Evolutionary conservation across 2,113 vertebrate species (phyloP).

Genomic region (Orientallactaga bullata): DNA sequence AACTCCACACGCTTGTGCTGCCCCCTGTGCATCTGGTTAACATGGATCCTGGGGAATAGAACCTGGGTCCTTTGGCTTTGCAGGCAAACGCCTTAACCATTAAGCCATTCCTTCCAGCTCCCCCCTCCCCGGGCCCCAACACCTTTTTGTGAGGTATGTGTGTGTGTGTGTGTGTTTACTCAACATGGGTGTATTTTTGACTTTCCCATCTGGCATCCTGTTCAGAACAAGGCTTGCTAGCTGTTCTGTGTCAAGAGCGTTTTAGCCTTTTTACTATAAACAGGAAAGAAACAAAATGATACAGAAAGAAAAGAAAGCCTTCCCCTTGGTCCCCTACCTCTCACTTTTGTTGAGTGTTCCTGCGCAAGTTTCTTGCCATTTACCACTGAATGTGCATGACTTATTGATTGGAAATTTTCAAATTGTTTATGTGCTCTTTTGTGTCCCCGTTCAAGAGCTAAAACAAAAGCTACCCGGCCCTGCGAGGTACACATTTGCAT

Average conservation of each 20-base stretch:
- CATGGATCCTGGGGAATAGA: too few relatives aligned
- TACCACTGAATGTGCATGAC: constrained; percentile 89
- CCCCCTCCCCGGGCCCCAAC: too few relatives aligned
- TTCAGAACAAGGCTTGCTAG: constrained; percentile 56
- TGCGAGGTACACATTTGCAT: constrained; percentile 93
- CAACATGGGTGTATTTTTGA: constrained; percentile 38
- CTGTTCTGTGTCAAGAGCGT: constrained; percentile 74
- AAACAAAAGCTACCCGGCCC: constrained; percentile 96
- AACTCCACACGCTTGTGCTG: too few relatives aligned
- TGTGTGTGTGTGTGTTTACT: background rate
- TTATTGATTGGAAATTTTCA: constrained; percentile 90
- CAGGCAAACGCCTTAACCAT: too few relatives aligned
- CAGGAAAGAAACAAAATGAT: constrained; percentile 65
- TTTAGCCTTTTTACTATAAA: constrained; percentile 59
- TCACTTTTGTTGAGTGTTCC: constrained; percentile 78
- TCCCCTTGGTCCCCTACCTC: background rate
- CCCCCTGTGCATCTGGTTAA: too few relatives aligned
- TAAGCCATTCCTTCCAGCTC: too few relatives aligned
- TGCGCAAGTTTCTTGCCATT: constrained; percentile 87
- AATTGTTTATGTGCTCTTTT: constrained; percentile 93
- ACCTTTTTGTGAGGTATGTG: too few relatives aligned
- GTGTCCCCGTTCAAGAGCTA: constrained; percentile 91
- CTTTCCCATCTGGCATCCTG: constrained; percentile 63
- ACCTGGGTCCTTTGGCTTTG: too few relatives aligned
- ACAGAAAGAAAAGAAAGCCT: background rate